Evolutionary conservation across 1,140 invertebrate genomes (phyloP), one percentile per base, ranked within the genome.

Genomic region (Hyphantria cunea): DNA sequence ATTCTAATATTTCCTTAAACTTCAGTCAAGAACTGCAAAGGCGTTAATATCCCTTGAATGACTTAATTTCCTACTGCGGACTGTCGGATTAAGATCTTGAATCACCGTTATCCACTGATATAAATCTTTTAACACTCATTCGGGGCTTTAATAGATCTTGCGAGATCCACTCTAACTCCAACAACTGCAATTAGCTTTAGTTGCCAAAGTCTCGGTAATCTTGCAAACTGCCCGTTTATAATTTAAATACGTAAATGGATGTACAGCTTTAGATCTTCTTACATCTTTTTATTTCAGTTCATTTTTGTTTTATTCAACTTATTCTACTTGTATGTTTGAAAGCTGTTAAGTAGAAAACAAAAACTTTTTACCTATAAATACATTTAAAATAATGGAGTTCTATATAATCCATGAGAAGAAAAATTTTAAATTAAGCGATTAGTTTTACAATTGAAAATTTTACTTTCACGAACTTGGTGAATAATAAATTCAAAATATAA

Each of bases 41-140:
- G 64, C 49, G 60, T 42, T 48, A 39, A 68, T 55, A 67, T 80
- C 76, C 66, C 60, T 64, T 64, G 74, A 80, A 75, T 74, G 76
- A 69, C 73, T 84, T 86, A 78, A 89, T 87, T 89, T 89, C 84
- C 86, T 78, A 75, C 50, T 44, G 74, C 66, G 72, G 66, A 72
- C 61, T 63, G 53, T 66, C 71, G 66, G 75, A 79, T 84, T 81
- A 84, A 66, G 70, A 56, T 63, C 63, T 63, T 33, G 70, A 80
- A 78, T 73, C 77, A 74, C 70, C 70, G 63, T 72, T 63, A 69
- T 78, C 71, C 69, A 70, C 62, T 68, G 86, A 89, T 89, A 89
- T 89, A 89, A 89, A 89, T 89, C 86, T 89, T 82, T 85, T 78
- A 85, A 84, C 86, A 80, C 82, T 86, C 82, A 75, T 89, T 81